A percentile compares a stretch with the other conserved stretches of the same genome.
Conservation (phyloP, 2,888 invertebrate genomes). For the Aphidoletes aphidimyza region DNA sequence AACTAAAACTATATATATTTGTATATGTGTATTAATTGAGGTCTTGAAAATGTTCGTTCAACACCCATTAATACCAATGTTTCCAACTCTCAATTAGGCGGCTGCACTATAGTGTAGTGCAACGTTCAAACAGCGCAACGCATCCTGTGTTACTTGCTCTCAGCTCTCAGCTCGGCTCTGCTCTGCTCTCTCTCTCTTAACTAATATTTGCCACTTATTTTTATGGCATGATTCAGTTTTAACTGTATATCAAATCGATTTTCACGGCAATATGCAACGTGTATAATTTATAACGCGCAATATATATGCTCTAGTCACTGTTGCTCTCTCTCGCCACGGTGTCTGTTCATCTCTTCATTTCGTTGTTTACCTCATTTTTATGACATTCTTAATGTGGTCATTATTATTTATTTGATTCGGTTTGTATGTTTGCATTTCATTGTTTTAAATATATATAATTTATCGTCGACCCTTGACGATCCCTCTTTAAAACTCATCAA, state of each 20-base stretch:
- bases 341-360: not conserved
- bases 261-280: constrained; percentile 28
- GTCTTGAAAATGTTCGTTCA: constrained; percentile 2
- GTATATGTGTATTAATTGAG: constrained; percentile 27
- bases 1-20: not conserved
- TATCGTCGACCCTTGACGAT: constrained; percentile 35
- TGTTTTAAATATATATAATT: constrained; percentile 31
- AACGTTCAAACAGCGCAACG: too few relatives aligned
- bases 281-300: constrained; percentile 26
- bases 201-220: not conserved
- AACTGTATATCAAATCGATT: constrained; percentile 21
- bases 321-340: not conserved
- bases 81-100: not conserved
- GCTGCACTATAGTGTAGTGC: not conserved
- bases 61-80: not conserved
- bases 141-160: too few relatives aligned
- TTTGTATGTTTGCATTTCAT: constrained; percentile 28
- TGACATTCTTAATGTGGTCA: constrained; percentile 36
- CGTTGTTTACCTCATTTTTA: not conserved
- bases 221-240: not conserved
- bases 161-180: too few relatives aligned
- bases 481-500: constrained; percentile 12
- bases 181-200: too few relatives aligned
- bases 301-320: not conserved
- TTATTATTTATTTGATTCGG: constrained; percentile 43